Percentiles rank a stretch among this genome's conserved stretches.
These are phyloP conservation scores for Aphidius gifuensis DNA, from an alignment of 1,140 invertebrate species.

Conservation along the genomic window DNA sequence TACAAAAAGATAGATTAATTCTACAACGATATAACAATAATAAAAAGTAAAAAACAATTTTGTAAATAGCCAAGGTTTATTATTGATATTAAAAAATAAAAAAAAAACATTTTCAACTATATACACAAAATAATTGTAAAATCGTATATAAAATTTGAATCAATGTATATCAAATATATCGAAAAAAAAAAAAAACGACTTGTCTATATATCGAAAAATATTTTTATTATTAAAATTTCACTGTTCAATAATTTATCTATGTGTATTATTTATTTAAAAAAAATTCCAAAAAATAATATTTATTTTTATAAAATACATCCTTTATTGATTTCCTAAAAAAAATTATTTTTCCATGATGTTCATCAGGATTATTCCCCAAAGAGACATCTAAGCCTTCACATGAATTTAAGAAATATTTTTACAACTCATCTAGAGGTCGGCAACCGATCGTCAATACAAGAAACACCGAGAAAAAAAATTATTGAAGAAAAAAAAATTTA, in stretches of 20 bases:
- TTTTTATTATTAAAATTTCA: conserved; percentile 56
- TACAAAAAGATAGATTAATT: conserved; percentile 11
- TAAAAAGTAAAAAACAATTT: neutral
- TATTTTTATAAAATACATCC: neutral
- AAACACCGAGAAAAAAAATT: conserved; percentile 11
- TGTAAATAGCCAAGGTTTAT: neutral
- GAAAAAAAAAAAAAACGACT: neutral
- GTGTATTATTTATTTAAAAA: conserved; percentile 14
- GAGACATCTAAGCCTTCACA: too few species aligned
- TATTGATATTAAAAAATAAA: neutral
- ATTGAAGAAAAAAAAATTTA: too few species aligned
- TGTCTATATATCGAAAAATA: conserved; percentile 42
- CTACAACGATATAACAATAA: conserved; percentile 10
- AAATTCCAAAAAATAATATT: conserved; percentile 6
- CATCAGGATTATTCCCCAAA: too few species aligned
- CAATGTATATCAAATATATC: conserved; percentile 1
- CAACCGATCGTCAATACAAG: conserved; percentile 24
- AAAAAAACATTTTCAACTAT: neutral
- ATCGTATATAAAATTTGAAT: conserved; percentile 9
- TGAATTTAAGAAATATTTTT: conserved; percentile 28
- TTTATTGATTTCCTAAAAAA: too few species aligned
- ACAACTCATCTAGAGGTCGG: conserved; percentile 43
- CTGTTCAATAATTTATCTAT: conserved; percentile 48
- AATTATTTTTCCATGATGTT: too few species aligned
- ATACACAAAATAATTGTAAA: conserved; percentile 1